Evolutionary conservation across 2,888 invertebrate genomes (phyloP).

Genomic region (Ptilodon capucinus): DNA sequence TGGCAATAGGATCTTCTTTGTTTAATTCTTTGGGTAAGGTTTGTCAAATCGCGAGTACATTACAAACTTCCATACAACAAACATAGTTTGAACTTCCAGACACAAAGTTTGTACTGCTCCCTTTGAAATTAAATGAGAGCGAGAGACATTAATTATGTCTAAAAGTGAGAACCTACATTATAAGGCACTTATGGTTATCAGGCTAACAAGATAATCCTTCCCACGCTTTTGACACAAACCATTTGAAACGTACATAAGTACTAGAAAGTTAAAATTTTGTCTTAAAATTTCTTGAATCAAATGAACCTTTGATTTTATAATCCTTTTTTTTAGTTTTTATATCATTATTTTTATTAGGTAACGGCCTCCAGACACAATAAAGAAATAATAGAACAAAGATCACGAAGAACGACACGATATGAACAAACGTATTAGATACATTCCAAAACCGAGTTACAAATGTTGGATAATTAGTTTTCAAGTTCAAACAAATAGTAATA

Average conservation of each 20-base stretch:
- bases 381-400: neutral
- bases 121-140: slow-evolving; percentile 1
- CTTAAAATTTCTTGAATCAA: neutral
- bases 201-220: slow-evolving; percentile 6
- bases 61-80: too few species aligned
- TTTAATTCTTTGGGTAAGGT: neutral
- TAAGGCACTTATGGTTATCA: slow-evolving; percentile 1
- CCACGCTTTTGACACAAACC: slow-evolving; percentile 1
- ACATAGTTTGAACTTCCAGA: too few species aligned
- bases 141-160: slow-evolving; percentile 1
- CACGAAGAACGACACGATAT: neutral
- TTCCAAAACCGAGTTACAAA: slow-evolving; percentile 5
- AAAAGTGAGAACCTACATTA: slow-evolving; percentile 7
- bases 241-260: slow-evolving; percentile 3
- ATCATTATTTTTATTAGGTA: neutral
- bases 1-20: neutral
- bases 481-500: slow-evolving; percentile 16
- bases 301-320: too few species aligned
- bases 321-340: neutral
- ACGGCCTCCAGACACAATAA: neutral
- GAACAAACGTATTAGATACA: too few species aligned
- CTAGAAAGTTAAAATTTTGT: slow-evolving; percentile 2
- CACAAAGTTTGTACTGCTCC: neutral
- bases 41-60: too few species aligned
- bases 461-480: slow-evolving; percentile 1